Conservation (phyloP, 1,140 invertebrate species). For the Onthophagus taurus region DNA sequence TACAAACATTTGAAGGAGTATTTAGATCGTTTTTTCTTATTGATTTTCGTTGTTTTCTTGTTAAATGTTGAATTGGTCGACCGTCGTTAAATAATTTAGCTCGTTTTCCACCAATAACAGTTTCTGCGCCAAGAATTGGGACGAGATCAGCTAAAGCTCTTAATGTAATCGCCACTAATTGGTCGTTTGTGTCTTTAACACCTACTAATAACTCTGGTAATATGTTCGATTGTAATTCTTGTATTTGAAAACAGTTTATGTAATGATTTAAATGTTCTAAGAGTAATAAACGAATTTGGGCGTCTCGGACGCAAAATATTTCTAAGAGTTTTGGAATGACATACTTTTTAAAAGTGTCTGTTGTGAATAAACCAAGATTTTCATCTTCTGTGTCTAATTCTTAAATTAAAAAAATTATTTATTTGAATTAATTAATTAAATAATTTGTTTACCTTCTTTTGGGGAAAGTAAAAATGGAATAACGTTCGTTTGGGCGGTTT, state of each 20-base stretch:
- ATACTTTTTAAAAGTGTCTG: conserved; percentile 55
- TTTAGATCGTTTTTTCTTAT: conserved; percentile 20
- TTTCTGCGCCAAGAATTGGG: conserved; percentile 66
- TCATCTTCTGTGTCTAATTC: conserved; percentile 33
- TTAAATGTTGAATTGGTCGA: conserved; percentile 46
- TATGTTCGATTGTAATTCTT: conserved; percentile 58
- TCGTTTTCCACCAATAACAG: conserved; percentile 71
- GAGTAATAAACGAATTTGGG: conserved; percentile 59
- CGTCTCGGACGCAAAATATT: conserved; percentile 68
- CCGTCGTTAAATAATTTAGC: conserved; percentile 74
- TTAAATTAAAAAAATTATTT: conserved; percentile 5
- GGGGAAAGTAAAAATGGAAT: conserved; percentile 66
- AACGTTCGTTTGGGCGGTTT: conserved; percentile 62
- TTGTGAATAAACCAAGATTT: conserved; percentile 49
- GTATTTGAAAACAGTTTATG: conserved; percentile 55
- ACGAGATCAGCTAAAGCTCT: conserved; percentile 70
- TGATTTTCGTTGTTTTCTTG: conserved; percentile 32
- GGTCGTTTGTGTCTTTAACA: conserved; percentile 72
- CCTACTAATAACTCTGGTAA: conserved; percentile 72
- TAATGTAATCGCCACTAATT: conserved; percentile 67
- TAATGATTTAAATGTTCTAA: conserved; percentile 62
- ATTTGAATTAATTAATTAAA: neutral
- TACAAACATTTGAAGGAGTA: neutral
- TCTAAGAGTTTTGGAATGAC: conserved; percentile 62
- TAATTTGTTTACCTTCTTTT: conserved; percentile 42